phyloP scores from a whole-genome alignment of 2,797 vertebrate genomes.

The Molossus molossus region DNA sequence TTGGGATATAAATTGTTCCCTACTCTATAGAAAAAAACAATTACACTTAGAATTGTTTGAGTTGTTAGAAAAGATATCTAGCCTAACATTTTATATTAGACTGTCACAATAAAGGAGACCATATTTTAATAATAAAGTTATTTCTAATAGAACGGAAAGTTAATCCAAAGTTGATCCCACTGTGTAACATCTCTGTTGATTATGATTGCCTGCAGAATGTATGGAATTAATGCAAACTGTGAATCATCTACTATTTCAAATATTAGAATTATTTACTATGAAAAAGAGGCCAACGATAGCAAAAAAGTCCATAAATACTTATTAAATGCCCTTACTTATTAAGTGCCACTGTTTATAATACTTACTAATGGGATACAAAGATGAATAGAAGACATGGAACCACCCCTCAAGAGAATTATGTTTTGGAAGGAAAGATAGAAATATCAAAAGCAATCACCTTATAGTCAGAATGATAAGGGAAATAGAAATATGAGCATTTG shows the following conservation, averaged over 20 bases:
- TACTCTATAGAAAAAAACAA: background rate
- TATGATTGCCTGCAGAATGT: background rate
- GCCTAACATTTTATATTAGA: constrained; percentile 41
- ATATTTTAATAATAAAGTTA: constrained; percentile 24
- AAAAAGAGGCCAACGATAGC: constrained; percentile 28
- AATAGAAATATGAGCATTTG: background rate
- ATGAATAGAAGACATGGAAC: background rate
- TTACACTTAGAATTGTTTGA: constrained; percentile 2
- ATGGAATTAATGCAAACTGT: background rate
- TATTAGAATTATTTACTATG: background rate
- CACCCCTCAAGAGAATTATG: background rate
- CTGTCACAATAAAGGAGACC: constrained; percentile 20
- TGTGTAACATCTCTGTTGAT: background rate
- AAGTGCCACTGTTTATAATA: background rate
- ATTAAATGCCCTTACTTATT: background rate
- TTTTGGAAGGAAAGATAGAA: background rate
- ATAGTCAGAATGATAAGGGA: background rate
- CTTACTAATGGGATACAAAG: background rate
- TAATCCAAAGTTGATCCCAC: background rate
- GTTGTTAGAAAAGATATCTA: background rate
- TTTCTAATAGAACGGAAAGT: constrained; percentile 37
- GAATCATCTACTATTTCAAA: constrained; percentile 37
- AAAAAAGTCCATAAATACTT: background rate
- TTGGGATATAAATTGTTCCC: constrained; percentile 6
- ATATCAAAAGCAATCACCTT: background rate